phyloP scores from a whole-genome alignment of 1,140 invertebrate species.

The Scaptomyza montana region DNA sequence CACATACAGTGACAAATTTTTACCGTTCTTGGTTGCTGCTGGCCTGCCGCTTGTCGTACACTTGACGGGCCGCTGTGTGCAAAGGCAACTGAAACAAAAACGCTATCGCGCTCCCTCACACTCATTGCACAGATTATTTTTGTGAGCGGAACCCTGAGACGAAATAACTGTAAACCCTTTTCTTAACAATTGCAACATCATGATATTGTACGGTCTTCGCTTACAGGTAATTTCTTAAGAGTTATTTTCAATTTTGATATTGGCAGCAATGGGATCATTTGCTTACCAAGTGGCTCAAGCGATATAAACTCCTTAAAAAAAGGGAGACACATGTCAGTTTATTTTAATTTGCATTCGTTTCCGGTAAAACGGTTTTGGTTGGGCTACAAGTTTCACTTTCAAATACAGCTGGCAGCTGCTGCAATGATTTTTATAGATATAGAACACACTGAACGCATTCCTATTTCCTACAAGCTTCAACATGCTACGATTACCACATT shows the following conservation, averaged over 20 bases:
- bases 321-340: slow-evolving; percentile 40
- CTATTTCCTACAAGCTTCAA: slow-evolving; percentile 46
- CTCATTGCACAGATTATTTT: too few relatives aligned
- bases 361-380: slow-evolving; percentile 49
- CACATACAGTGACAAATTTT: too few relatives aligned
- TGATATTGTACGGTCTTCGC: too few relatives aligned
- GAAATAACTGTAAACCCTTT: too few relatives aligned
- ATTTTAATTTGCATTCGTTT: slow-evolving; percentile 62
- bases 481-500: slow-evolving; percentile 24
- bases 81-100: too few relatives aligned
- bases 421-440: slow-evolving; percentile 61
- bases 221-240: too few relatives aligned
- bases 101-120: too few relatives aligned
- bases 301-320: slow-evolving; percentile 21
- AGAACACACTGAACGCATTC: slow-evolving; percentile 48
- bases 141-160: too few relatives aligned
- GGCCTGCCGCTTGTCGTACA: too few relatives aligned
- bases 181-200: too few relatives aligned
- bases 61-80: too few relatives aligned
- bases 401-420: slow-evolving; percentile 61
- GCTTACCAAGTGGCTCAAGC: not conserved
- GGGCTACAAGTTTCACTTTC: slow-evolving; percentile 60
- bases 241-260: not conserved
- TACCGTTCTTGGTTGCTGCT: too few relatives aligned
- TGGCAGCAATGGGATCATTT: not conserved